These are phyloP conservation scores for Climacteris rufus DNA, from an alignment of 2,113 vertebrate species.

Conservation along the genomic window DNA sequence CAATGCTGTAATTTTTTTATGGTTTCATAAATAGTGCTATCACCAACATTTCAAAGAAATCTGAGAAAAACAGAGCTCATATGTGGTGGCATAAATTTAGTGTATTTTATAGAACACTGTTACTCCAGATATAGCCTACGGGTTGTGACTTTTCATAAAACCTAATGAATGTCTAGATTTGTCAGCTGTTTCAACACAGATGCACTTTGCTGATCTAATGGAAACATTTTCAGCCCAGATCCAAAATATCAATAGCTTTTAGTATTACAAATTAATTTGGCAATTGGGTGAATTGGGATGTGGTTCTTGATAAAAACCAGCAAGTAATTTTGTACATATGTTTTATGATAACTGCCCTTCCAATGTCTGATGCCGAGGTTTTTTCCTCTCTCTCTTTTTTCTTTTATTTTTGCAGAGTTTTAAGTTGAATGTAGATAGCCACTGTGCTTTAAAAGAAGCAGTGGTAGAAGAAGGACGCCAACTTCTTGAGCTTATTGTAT, in stretches of 20 bases:
- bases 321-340: slow-evolving; percentile 29
- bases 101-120: slow-evolving; percentile 66
- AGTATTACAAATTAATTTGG: slow-evolving; percentile 66
- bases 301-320: slow-evolving; percentile 69
- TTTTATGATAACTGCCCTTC: slow-evolving; percentile 25
- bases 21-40: slow-evolving; percentile 69
- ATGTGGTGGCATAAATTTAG: slow-evolving; percentile 61
- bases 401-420: slow-evolving; percentile 79
- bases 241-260: slow-evolving; percentile 76
- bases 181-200: slow-evolving; percentile 74
- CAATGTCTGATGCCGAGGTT: background rate
- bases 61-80: slow-evolving; percentile 42
- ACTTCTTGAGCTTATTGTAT: slow-evolving; percentile 90
- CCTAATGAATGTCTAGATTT: slow-evolving; percentile 74
- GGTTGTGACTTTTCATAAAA: slow-evolving; percentile 75
- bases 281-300: slow-evolving; percentile 59
- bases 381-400: background rate
- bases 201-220: slow-evolving; percentile 70
- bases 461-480: slow-evolving; percentile 89
- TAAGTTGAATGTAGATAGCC: slow-evolving; percentile 92
- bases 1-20: slow-evolving; percentile 65
- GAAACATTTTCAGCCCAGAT: slow-evolving; percentile 70
- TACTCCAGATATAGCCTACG: slow-evolving; percentile 65
- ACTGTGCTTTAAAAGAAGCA: slow-evolving; percentile 87
- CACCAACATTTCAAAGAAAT: slow-evolving; percentile 67